Evolutionary conservation across 2,888 invertebrate genomes (phyloP), one percentile per base, ranked within the genome.

Genomic region (Caenorhabditis macrosperma): DNA sequence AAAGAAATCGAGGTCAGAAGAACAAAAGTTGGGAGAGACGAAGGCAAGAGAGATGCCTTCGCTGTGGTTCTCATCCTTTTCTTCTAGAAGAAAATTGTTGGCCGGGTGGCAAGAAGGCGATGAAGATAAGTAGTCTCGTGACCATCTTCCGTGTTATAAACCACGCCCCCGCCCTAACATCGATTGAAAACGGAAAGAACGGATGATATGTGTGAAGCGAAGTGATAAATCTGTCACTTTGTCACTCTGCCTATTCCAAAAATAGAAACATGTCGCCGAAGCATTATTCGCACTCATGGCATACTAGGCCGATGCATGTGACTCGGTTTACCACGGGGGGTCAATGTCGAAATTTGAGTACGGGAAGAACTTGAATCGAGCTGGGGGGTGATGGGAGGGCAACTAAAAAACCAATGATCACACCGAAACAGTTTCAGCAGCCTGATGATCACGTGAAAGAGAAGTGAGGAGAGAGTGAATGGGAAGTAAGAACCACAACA

Each of bases 91-190:
- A 35, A 41, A 38, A 48, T 28, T 26, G 26, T 28, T 38, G 66
- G 48, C 7, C 3, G 35, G 50, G 60, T 46, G 60, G 60, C 30
- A 24, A 20, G 5, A 26, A 41, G 30, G 41, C 41, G 17, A 54
- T 28, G 64, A 64, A 54, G 66, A 66, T 66, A 66, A 66, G 54
- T 54, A 9, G 54, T 41, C 66, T 66, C 66, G 66, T 66, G 66
- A 66, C 66, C n/a, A n/a, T n/a, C n/a, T n/a, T n/a, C n/a, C n/a
- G n/a, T 55, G 17, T 17, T 17, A 17, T 52, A 63, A 30, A 38
- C 54, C 52, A 41, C 52, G 41, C 38, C n/a, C 22, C 17, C 15
- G 22, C 33, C 24, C 20, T 28, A 55, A 20, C 30, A 55, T 33
- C 33, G 30, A 54, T 44, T n/a, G 26, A 28, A 28, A 26, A 17